Evolutionary conservation across 2,888 invertebrate genomes (phyloP), one percentile per base, ranked within the genome.

Genomic region (Tenthredo livida): DNA sequence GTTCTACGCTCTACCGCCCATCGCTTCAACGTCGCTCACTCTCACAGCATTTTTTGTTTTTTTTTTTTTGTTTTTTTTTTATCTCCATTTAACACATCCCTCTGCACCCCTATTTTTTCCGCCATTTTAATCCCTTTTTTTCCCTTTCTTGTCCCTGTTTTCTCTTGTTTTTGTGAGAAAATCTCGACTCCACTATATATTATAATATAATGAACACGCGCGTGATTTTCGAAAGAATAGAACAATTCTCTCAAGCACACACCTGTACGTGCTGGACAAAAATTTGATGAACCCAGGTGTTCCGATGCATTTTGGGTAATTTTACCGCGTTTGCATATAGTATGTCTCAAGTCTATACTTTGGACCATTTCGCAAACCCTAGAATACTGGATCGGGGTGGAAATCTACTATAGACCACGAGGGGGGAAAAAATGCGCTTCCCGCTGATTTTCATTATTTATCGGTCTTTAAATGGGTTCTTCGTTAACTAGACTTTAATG

Each of bases 51-150:
- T n/a, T n/a, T 40, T 3, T n/a, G 2, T 37, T 10, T 40, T 21
- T 29, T 29, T 29, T 29, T 29, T 29, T 10, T 73, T 33, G 0
- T 33, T 33, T 33, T 33, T 10, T 73, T 29, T 54, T 50, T 54
- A 37, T 77, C 77, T 54, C 29, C 17, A 77, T 77, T 77, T 77
- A 77, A 77, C 72, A 73, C 72, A 15, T 77, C 47, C 54, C 67
- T 67, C 17, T 29, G 29, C 21, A 21, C 43, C 43, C 72, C 72
- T 43, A 21, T 43, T 43, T 73, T 10, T 73, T n/a, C 21, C 40
- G 6, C 40, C 6, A 15, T 72, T 72, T 50, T 77, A 77, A 77
- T 77, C 47, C 77, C 33, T 5, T 25, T 47, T 9, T 54, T 77
- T 17, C 21, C 7, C 17, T 75, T 43, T 21, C 12, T 50, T 50